Evolutionary conservation across 2,888 invertebrate genomes (phyloP).

Genomic region (Chaitophorus viminalis): DNA sequence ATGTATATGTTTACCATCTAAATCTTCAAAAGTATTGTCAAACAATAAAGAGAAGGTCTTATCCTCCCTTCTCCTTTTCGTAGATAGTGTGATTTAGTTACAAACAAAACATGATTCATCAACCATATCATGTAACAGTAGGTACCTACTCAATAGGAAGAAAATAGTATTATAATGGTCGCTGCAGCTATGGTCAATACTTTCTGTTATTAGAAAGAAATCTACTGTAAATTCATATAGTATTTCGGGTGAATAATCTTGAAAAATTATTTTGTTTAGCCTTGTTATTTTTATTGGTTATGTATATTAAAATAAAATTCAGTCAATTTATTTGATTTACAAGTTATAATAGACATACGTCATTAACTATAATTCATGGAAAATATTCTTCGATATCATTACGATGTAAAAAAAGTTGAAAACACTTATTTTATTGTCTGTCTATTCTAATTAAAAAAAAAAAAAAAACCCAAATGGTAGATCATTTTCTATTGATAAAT

Average conservation of each 20-base stretch:
- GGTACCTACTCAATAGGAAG: too few relatives aligned
- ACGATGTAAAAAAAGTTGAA: too few relatives aligned
- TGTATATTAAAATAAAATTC: not conserved
- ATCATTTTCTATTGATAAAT: too few relatives aligned
- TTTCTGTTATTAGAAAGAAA: slow-evolving; percentile 10
- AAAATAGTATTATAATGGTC: not conserved
- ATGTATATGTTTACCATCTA: not conserved
- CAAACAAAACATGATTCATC: not conserved
- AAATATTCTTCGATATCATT: not conserved
- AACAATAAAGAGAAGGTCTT: not conserved
- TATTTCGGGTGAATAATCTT: slow-evolving; percentile 3
- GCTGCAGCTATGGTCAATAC: too few relatives aligned
- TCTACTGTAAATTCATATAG: not conserved
- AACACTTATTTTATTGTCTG: too few relatives aligned
- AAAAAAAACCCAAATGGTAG: too few relatives aligned
- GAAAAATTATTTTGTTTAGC: not conserved
- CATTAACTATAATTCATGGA: not conserved
- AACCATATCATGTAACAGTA: slow-evolving; percentile 13
- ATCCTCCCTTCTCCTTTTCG: not conserved
- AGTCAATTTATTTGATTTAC: not conserved
- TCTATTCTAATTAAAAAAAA: too few relatives aligned
- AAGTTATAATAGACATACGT: not conserved
- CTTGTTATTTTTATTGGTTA: slow-evolving; percentile 20
- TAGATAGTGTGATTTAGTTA: not conserved
- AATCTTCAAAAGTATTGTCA: too few relatives aligned